phyloP scores from a whole-genome alignment of 1,140 invertebrate species.

The Drosophila subobscura region DNA sequence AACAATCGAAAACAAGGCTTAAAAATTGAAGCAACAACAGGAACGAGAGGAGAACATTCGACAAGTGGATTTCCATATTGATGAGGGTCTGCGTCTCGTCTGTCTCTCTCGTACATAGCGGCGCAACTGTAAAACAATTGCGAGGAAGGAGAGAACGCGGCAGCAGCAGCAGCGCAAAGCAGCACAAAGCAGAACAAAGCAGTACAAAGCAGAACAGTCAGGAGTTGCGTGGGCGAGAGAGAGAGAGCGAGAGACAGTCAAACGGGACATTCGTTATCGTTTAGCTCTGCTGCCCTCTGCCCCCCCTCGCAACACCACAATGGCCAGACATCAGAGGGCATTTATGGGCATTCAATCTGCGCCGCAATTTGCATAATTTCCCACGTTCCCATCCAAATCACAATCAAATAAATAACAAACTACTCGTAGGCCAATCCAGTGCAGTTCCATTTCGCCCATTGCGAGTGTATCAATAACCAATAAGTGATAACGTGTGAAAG shows the following conservation, averaged over 20 bases:
- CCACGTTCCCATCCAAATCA: conserved; percentile 57
- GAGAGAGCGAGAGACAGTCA: conserved; percentile 20
- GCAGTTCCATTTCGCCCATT: conserved; percentile 5
- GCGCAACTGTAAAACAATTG: background rate
- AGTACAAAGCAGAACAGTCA: conserved; percentile 11
- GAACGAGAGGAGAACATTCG: conserved; percentile 10
- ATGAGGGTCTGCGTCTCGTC: conserved; percentile 29
- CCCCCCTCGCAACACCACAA: no score
- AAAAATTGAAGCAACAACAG: conserved; percentile 52
- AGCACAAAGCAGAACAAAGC: no score
- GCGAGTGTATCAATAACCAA: conserved; percentile 50
- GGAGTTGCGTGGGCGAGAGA: background rate
- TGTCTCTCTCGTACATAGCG: background rate
- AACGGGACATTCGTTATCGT: conserved; percentile 28
- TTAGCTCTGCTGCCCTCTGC: conserved; percentile 13
- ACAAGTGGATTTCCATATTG: conserved; percentile 57
- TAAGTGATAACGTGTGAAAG: conserved; percentile 48
- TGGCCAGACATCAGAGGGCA: conserved; percentile 45
- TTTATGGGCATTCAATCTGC: conserved; percentile 74
- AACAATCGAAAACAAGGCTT: conserved; percentile 62
- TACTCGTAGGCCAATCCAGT: conserved; percentile 3
- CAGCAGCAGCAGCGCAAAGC: no score
- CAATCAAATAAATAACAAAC: conserved; percentile 52
- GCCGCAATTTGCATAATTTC: conserved; percentile 78
- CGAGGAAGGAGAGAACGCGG: conserved; percentile 4